Evolutionary conservation across 2,888 invertebrate genomes (phyloP), one percentile per base, ranked within the genome.

Genomic region (Phaedon cochleariae): DNA sequence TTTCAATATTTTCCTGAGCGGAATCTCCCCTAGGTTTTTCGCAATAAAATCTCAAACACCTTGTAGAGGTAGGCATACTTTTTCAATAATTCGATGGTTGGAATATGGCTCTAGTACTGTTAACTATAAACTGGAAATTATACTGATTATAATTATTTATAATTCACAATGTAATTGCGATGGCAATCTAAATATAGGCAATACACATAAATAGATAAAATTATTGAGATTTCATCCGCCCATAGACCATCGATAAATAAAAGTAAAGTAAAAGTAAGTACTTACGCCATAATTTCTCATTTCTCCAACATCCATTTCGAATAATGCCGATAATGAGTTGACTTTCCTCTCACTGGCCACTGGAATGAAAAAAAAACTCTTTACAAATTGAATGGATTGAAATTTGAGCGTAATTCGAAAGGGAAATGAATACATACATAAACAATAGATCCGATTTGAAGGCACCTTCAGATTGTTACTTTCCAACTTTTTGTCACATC

Each of bases 211-310:
- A 26, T 2, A 9, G 12, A 10, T 9, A 2, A 10, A 34, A 9
- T 9, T 34, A 34, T 9, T 34, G 2, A 34, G 9, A 34, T 12
- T 34, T 34, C 49, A 22, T 21, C 49, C 37, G 26, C 4, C 26
- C 4, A 26, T 26, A 7, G 26, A 26, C 3, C 48, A 59, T 22
- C 34, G 22, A 20, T 29, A 22, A 59, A 48, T 12, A 59, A 52
- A 17, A 55, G 31, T 53, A 41, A 57, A 60, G 64, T 65, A 65
- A 65, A 61, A 65, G 65, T 61, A 61, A 65, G 65, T 61, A 65
- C 55, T 34, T 48, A 10, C 41, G 17, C 29, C 34, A 52, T 65
- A 59, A n/a, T n/a, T n/a, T n/a, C n/a, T 64, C 60, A 60, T 60
- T 65, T 65, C 58, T 46, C 34, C 12, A 10, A 34, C 6, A 9